A percentile compares a stretch with the other conserved stretches of the same genome.
phyloP scores from a whole-genome alignment of 2,888 invertebrate genomes.

The Gonocerus acuteangulatus region DNA sequence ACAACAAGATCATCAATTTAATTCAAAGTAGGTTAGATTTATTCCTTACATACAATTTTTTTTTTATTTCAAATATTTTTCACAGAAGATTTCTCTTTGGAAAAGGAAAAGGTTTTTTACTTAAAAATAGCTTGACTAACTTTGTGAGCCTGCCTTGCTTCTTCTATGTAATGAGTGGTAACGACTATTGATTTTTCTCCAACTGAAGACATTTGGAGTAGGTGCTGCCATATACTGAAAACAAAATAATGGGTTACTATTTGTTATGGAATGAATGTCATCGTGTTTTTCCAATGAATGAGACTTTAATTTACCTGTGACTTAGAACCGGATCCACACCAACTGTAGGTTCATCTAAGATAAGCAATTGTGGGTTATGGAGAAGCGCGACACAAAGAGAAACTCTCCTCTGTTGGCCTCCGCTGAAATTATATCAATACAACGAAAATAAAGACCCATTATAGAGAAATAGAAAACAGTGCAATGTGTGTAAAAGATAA shows the following conservation, averaged over 20 bases:
- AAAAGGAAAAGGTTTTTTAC: too few relatives aligned
- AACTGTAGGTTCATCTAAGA: constrained; percentile 90
- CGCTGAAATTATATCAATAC: constrained; percentile 44
- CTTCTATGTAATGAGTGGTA: constrained; percentile 92
- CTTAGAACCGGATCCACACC: constrained; percentile 83
- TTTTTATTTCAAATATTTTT: too few relatives aligned
- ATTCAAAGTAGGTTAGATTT: too few relatives aligned
- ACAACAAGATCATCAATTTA: too few relatives aligned
- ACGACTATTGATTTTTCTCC: constrained; percentile 75
- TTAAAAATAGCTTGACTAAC: constrained; percentile 46
- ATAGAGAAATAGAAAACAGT: too few relatives aligned
- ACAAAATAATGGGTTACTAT: too few relatives aligned
- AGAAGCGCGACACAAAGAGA: constrained; percentile 83
- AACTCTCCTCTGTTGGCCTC: constrained; percentile 83
- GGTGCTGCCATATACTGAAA: constrained; percentile 79
- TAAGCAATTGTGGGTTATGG: constrained; percentile 79
- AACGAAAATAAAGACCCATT: too few relatives aligned
- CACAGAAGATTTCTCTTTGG: too few relatives aligned
- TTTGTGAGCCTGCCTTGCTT: constrained; percentile 71
- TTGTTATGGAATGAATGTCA: too few relatives aligned
- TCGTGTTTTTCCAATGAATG: too few relatives aligned
- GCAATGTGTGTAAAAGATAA: too few relatives aligned
- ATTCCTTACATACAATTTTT: too few relatives aligned
- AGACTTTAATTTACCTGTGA: constrained; percentile 62
- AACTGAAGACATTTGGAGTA: constrained; percentile 62